A percentile compares a stretch with the other conserved stretches of the same genome.
Conservation (phyloP, 1,140 invertebrate genomes). For the Venustaconcha ellipsiformis region DNA sequence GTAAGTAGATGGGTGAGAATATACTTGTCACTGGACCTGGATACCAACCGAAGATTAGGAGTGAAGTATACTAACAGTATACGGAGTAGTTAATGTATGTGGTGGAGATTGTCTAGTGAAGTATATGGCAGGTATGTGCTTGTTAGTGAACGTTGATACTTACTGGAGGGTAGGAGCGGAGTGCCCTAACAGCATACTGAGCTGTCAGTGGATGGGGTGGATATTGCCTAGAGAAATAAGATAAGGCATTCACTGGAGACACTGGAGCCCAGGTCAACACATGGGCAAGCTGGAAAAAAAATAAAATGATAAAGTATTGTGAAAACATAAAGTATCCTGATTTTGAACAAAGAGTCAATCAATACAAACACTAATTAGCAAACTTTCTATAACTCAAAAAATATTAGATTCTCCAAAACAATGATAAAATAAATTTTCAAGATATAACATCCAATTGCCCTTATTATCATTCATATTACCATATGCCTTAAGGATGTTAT, state of each 20-base stretch:
- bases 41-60: constrained; percentile 82
- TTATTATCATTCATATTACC: no score
- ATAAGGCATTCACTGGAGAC: constrained; percentile 88
- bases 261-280: constrained; percentile 94
- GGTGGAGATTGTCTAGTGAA: constrained; percentile 95
- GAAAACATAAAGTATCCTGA: no score
- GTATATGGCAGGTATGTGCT: constrained; percentile 70
- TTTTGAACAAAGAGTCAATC: no score
- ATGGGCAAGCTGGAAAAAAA: constrained; percentile 81
- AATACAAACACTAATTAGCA: no score
- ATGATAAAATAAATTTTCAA: no score
- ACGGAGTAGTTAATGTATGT: constrained; percentile 97
- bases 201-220: constrained; percentile 97
- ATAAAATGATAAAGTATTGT: constrained; percentile 3
- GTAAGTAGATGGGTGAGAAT: constrained; percentile 79
- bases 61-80: constrained; percentile 89
- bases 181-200: constrained; percentile 93
- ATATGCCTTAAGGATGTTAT: no score
- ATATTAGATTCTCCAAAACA: no score
- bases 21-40: background rate
- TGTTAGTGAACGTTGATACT: constrained; percentile 32
- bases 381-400: no score
- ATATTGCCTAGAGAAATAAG: constrained; percentile 94
- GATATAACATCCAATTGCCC: no score
- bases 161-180: constrained; percentile 87